Base-by-base conservation (phyloP, 2,113 vertebrate species). In the Poeciliopsis prolifica region DNA sequence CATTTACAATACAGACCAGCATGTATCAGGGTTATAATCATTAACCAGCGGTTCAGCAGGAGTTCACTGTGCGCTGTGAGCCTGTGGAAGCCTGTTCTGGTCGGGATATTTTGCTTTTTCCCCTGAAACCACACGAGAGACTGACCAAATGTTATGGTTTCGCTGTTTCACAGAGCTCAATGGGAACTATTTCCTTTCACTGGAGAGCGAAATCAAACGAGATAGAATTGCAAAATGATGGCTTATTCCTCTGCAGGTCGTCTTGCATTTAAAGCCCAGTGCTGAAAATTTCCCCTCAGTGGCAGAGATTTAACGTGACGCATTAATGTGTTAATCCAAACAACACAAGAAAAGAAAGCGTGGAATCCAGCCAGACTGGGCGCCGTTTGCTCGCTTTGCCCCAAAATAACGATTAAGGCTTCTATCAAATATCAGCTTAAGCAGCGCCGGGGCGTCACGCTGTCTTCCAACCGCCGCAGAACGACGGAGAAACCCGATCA, bases 91-190 rank as follows among this genome's bases (percentile, higher is more conserved):
- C 88, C 75, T 68, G 91, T 66, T 73, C 82, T 65, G 54, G 68
- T 65, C 14, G 76, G 86, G 85, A 51, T 89, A 86, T 90, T 90
- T 90, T 84, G 86, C 74, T 81, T 90, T 86, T 68, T 74, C 71
- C 74, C 73, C 61, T 77, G 28, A 85, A 91, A 92, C 84, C 90
- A 83, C 89, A 87, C 75, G 65, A 90, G 82, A 81, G 42, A 75
- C 80, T 87, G 88, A 89, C 87, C 81, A 81, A 89, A 91, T 92
- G 92, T 92, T 92, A 89, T 94, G 89, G 89, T 91, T 93, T 88
- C 19, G 61, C 70, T 74, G 70, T 88, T 86, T 89, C 82, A 87
- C 87, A 85, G 80, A 79, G 86, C 87, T 89, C 87, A 85, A 26
- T 80, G 86, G 76, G 85, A 92, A 84, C 75, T 37, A 81, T 91